Evolutionary conservation across 2,797 vertebrate genomes (phyloP), one percentile per base, ranked within the genome.

Genomic region (Podarcis lilfordi): DNA sequence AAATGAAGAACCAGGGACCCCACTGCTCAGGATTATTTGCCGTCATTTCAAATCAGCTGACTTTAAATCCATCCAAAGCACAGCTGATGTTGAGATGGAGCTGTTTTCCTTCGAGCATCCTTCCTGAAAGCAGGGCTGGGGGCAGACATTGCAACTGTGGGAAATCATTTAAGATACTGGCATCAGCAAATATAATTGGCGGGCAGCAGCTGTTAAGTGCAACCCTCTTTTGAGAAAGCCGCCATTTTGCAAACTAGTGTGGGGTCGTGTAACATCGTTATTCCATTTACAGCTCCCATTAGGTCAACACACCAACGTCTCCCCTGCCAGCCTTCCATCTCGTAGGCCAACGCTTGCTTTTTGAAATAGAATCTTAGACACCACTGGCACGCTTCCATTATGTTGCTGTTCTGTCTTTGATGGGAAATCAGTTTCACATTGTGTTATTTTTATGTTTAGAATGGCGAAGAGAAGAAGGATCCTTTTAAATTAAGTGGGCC

Each of bases 361-460:
- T 96, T 55, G 50, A 55, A 55, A 55, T 55, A 55, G 50, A 55
- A 55, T 55, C 50, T 55, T 15, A 55, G 50, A 50, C 11, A 13
- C 50, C 50, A 92, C 81, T 0, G 64, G 61, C 94, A 93, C 75
- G 1, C 91, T 95, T 96, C 94, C 89, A 91, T 94, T 93, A 92
- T 35, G 2, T 91, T 87, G 69, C 84, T 86, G 40, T 92, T 95
- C 94, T 93, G 40, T 92, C 93, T 96, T 94, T 90, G 85, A 89
- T 80, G 45, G 66, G 75, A 96, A 96, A 96, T 94, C 91, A 95
- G 89, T 90, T 90, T 93, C 94, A 95, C 86, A 91, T 93, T 92
- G 89, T 95, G 93, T 92, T 92, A 95, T 94, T 96, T 91, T 95
- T 93, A 90, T n/a, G 68, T 91, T 94, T 93, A 91, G 72, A 93